These are phyloP conservation scores for Spea hammondii DNA, from an alignment of 2,797 vertebrate genomes.

Conservation along the genomic window DNA sequence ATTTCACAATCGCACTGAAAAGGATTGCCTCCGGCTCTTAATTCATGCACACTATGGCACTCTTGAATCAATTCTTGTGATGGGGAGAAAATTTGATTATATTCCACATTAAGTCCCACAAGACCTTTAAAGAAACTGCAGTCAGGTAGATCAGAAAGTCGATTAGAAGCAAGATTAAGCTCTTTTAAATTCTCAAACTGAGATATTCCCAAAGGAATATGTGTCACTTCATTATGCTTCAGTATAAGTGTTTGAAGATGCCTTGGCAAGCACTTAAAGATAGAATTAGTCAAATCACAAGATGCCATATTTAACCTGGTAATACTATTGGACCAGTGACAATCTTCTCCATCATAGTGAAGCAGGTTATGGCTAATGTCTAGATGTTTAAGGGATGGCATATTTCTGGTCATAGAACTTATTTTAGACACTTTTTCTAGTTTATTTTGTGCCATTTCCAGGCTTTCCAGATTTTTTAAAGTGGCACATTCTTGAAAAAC, in stretches of 20 bases:
- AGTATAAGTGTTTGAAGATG: constrained; percentile 67
- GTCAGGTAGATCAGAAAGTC: constrained; percentile 72
- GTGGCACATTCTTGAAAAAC: constrained; percentile 77
- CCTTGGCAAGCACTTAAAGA: constrained; percentile 80
- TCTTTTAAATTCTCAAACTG: constrained; percentile 66
- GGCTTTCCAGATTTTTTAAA: constrained; percentile 63
- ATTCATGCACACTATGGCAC: constrained; percentile 67
- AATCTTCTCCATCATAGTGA: constrained; percentile 57
- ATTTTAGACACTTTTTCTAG: constrained; percentile 70
- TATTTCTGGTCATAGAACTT: constrained; percentile 70
- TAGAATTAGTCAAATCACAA: constrained; percentile 67
- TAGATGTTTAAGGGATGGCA: constrained; percentile 74
- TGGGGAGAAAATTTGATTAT: constrained; percentile 74
- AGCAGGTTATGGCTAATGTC: constrained; percentile 82
- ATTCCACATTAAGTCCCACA: constrained; percentile 65
- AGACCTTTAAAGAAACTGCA: constrained; percentile 69
- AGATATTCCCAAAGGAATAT: constrained; percentile 59
- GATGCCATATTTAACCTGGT: constrained; percentile 72
- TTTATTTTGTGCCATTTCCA: constrained; percentile 75
- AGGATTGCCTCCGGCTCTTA: constrained; percentile 73
- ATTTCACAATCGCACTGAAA: constrained; percentile 69
- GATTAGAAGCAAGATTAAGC: constrained; percentile 80
- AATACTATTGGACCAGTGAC: constrained; percentile 73
- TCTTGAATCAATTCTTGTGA: constrained; percentile 65
- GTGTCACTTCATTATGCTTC: constrained; percentile 73